A percentile compares a stretch with the other conserved stretches of the same genome.
These are phyloP conservation scores for Apis florea DNA, from an alignment of 1,140 invertebrate species.

Conservation along the genomic window DNA sequence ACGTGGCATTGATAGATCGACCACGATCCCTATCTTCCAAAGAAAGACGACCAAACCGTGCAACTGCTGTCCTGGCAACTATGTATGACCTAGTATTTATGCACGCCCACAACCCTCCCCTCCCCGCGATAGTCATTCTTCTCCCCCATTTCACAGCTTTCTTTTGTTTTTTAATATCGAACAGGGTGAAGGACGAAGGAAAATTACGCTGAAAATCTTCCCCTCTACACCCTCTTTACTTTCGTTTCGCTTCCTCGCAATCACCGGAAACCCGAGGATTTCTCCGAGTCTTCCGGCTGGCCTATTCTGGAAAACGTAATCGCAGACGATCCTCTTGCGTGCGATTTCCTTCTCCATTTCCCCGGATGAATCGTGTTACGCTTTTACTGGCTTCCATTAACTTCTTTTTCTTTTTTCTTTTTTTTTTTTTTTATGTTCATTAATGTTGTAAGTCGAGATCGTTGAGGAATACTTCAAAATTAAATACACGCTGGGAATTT, in stretches of 20 bases:
- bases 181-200: not conserved
- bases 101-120: not conserved
- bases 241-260: not conserved
- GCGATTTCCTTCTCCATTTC: not conserved
- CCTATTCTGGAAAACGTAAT: not conserved
- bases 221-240: no score
- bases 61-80: not conserved
- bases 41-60: conserved; percentile 28
- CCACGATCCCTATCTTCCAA: conserved; percentile 31
- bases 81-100: conserved; percentile 27
- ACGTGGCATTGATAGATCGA: conserved; percentile 45
- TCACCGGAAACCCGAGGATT: not conserved
- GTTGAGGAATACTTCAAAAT: no score
- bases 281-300: not conserved
- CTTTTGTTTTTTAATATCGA: not conserved
- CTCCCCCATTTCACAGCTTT: not conserved
- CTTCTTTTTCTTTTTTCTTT: no score
- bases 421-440: no score
- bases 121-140: not conserved
- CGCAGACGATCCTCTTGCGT: not conserved
- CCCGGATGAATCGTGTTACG: not conserved
- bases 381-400: no score
- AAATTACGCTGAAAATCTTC: conserved; percentile 15
- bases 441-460: no score
- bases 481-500: no score